A percentile compares a stretch with the other conserved stretches of the same genome.
These are phyloP conservation scores for Sisor rabdophorus DNA, from an alignment of 2,113 vertebrate genomes.

Conservation along the genomic window DNA sequence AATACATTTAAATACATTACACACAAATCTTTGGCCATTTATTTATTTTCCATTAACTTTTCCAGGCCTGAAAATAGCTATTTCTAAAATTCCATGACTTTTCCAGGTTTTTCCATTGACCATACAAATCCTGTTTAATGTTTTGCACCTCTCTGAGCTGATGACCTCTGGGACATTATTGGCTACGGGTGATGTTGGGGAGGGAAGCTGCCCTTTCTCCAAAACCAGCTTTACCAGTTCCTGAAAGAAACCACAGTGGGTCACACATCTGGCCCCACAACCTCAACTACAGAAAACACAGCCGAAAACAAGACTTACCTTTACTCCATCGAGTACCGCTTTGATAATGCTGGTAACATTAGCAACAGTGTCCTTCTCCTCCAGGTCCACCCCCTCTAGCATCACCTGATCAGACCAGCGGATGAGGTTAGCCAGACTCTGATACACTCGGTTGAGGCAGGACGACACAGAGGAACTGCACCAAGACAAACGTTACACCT, in stretches of 20 bases:
- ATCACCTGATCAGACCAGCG: slow-evolving; percentile 90
- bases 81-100: too few relatives aligned
- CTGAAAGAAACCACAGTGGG: slow-evolving; percentile 58
- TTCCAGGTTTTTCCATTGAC: too few relatives aligned
- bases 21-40: too few relatives aligned
- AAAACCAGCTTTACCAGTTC: slow-evolving; percentile 84
- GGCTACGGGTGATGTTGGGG: slow-evolving; percentile 75
- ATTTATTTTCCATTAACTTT: too few relatives aligned
- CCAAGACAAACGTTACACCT: not conserved
- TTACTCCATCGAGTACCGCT: slow-evolving; percentile 84
- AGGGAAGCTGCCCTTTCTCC: slow-evolving; percentile 81
- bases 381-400: slow-evolving; percentile 78
- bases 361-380: slow-evolving; percentile 78
- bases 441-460: slow-evolving; percentile 82
- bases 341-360: slow-evolving; percentile 82
- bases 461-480: slow-evolving; percentile 79
- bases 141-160: slow-evolving; percentile 71
- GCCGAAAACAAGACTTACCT: slow-evolving; percentile 66
- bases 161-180: slow-evolving; percentile 71
- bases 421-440: slow-evolving; percentile 87
- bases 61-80: too few relatives aligned
- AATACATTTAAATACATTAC: too few relatives aligned
- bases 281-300: not conserved
- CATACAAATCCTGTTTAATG: not conserved
- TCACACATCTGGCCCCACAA: not conserved